A percentile compares a stretch with the other conserved stretches of the same genome.
These are phyloP conservation scores for Actinia equina DNA, from an alignment of 64 coral and sea anemone genomes.

Conservation along the genomic window DNA sequence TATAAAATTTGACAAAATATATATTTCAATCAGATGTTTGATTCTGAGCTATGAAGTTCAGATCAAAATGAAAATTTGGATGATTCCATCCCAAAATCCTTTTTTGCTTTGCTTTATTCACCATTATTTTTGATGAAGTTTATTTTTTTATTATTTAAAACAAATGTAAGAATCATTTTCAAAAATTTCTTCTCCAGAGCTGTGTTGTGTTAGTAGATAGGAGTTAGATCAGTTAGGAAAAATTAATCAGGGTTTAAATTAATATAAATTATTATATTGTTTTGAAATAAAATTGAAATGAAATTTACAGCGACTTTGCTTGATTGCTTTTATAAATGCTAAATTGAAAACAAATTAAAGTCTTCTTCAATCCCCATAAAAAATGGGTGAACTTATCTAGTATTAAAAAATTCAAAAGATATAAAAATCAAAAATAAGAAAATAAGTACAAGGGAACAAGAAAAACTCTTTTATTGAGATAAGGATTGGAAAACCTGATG, in stretches of 20 bases:
- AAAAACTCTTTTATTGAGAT: background rate
- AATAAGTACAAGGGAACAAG: background rate
- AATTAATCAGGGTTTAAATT: background rate
- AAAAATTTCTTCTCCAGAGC: background rate
- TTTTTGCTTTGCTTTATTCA: background rate
- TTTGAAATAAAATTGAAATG: conserved; percentile 1
- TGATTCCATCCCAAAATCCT: background rate
- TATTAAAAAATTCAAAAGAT: too few species aligned
- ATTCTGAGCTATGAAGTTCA: background rate
- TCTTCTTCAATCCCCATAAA: background rate
- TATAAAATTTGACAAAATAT: too few species aligned
- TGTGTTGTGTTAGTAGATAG: background rate
- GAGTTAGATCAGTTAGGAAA: background rate
- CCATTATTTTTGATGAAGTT: background rate
- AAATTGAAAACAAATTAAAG: background rate
- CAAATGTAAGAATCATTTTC: background rate
- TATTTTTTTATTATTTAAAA: conserved; percentile 11
- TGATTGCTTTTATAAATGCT: background rate
- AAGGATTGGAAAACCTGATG: background rate
- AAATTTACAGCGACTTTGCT: background rate
- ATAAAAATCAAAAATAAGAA: too few species aligned
- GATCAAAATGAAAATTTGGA: background rate
- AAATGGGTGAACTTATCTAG: background rate
- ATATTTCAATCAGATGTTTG: background rate
- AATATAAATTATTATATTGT: background rate